These are phyloP conservation scores for Drosophila azteca DNA, from an alignment of 1,140 invertebrate genomes.

Conservation along the genomic window DNA sequence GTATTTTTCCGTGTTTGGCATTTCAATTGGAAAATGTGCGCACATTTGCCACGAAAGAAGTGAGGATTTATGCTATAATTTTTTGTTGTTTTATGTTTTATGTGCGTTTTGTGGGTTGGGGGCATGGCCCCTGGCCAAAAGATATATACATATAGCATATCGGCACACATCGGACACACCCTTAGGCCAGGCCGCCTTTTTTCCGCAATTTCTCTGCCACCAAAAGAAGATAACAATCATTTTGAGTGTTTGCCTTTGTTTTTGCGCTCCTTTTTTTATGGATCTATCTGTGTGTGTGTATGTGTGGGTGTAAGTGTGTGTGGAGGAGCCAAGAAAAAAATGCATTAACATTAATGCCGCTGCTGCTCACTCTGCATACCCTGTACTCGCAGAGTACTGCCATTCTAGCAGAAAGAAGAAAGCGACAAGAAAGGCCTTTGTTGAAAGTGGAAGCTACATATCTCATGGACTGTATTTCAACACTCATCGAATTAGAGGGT, in stretches of 20 bases:
- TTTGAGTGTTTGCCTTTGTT: slow-evolving; percentile 75
- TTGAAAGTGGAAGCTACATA: too few species aligned
- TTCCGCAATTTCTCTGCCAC: slow-evolving; percentile 13
- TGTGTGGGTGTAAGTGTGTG: slow-evolving; percentile 11
- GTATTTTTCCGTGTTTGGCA: slow-evolving; percentile 66
- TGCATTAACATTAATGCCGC: slow-evolving; percentile 71
- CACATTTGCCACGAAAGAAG: slow-evolving; percentile 59
- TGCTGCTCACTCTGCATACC: not conserved
- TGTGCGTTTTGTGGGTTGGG: slow-evolving; percentile 57
- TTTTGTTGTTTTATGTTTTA: slow-evolving; percentile 59
- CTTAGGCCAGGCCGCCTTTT: not conserved
- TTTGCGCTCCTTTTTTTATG: slow-evolving; percentile 34
- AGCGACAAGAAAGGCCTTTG: too few species aligned
- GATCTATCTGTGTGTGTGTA: slow-evolving; percentile 10
- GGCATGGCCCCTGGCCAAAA: slow-evolving; percentile 49
- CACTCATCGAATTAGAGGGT: too few species aligned
- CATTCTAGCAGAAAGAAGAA: too few species aligned
- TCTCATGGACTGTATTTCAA: too few species aligned
- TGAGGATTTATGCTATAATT: slow-evolving; percentile 70
- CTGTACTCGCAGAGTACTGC: too few species aligned
- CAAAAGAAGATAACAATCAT: slow-evolving; percentile 62
- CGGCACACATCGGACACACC: slow-evolving; percentile 23
- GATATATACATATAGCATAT: not conserved
- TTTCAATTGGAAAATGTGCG: slow-evolving; percentile 75
- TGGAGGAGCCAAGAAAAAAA: slow-evolving; percentile 26